These are phyloP conservation scores for Spodoptera exigua DNA, from an alignment of 2,888 invertebrate species.

Conservation along the genomic window DNA sequence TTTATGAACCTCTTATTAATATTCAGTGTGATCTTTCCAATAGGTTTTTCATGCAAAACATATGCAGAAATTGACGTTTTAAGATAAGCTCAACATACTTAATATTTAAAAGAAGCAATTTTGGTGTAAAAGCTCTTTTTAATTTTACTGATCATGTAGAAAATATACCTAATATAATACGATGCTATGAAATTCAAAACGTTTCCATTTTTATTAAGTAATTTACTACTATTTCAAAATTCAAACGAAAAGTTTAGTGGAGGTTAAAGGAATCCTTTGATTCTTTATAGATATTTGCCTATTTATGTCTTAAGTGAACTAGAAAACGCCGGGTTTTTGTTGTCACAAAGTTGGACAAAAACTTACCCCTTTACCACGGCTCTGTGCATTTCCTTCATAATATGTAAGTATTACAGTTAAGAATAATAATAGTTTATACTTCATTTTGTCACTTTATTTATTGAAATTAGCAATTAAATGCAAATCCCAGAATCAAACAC, in stretches of 20 bases:
- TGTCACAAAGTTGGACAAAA: slow-evolving; percentile 8
- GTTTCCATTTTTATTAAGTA: no score
- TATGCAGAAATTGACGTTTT: no score
- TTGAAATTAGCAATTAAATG: slow-evolving; percentile 8
- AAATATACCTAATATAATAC: no score
- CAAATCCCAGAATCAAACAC: slow-evolving; percentile 4
- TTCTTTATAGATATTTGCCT: neutral
- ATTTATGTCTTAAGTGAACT: neutral
- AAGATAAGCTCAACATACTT: no score
- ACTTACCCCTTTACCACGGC: slow-evolving; percentile 80
- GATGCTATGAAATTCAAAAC: no score
- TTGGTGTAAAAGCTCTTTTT: no score
- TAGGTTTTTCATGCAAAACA: no score
- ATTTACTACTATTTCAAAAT: no score
- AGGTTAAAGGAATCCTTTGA: neutral
- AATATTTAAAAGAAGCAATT: no score
- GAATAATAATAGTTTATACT: slow-evolving; percentile 76
- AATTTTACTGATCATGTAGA: no score
- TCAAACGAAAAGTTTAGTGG: neutral
- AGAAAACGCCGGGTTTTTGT: slow-evolving; percentile 59
- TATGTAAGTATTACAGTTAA: slow-evolving; percentile 78
- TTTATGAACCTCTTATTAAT: no score
- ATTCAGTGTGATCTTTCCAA: no score
- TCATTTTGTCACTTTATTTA: slow-evolving; percentile 70
- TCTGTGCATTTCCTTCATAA: slow-evolving; percentile 81